A percentile compares a stretch with the other conserved stretches of the same genome.
Conservation (phyloP, 2,113 vertebrate genomes). For the Gallinago undulata region DNA sequence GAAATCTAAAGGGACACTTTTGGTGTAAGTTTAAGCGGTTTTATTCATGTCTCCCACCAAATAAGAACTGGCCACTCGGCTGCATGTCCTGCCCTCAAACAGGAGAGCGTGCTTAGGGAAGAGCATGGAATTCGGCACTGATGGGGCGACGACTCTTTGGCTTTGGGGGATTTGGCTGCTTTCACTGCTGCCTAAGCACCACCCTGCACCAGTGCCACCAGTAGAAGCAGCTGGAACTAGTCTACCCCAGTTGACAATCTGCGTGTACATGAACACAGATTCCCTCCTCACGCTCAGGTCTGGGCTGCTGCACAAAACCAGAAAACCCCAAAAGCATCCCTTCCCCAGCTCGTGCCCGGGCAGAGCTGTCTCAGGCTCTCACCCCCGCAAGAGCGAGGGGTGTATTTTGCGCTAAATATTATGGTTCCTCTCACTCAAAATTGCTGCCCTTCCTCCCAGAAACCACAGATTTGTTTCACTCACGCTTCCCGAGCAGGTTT, state of each 20-base stretch:
- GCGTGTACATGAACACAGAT: neutral
- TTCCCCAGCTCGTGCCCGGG: neutral
- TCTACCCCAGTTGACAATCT: neutral
- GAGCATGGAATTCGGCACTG: neutral
- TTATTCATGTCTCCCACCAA: neutral
- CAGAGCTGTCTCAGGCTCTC: neutral
- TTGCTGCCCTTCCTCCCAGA: conserved; percentile 12
- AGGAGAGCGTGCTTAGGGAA: neutral
- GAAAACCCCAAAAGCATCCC: neutral
- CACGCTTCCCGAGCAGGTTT: conserved; percentile 2
- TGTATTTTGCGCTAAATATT: neutral
- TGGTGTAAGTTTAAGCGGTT: fast-evolving
- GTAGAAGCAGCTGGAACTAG: neutral
- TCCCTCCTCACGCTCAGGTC: neutral
- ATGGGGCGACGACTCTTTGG: neutral
- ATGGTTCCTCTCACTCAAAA: conserved; percentile 39
- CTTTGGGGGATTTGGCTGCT: neutral
- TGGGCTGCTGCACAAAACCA: neutral
- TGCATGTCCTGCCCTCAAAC: neutral
- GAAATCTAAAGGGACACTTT: neutral
- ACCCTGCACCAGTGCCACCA: neutral
- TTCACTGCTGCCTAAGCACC: neutral
- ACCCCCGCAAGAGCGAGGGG: neutral
- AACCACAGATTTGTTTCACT: conserved; percentile 26
- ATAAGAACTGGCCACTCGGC: fast-evolving